Evolutionary conservation across 2,113 vertebrate species (phyloP).

Genomic region (Salvator merianae): DNA sequence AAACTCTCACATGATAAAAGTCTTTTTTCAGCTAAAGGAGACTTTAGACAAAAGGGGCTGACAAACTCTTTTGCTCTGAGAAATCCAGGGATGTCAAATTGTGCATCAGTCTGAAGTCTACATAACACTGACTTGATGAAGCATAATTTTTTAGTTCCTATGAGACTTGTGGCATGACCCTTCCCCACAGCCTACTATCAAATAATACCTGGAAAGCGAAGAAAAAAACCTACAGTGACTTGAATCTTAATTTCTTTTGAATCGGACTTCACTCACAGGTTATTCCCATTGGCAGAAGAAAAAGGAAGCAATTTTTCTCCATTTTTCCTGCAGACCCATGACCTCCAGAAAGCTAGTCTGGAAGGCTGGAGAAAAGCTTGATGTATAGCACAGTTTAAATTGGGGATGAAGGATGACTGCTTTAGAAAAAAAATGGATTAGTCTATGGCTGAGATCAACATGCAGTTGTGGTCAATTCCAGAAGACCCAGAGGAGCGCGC

Average conservation of each 20-base stretch:
- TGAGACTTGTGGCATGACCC: neutral
- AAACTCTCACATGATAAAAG: constrained; percentile 19
- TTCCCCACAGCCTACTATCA: neutral
- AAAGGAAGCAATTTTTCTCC: neutral
- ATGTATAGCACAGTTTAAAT: neutral
- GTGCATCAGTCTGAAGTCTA: constrained; percentile 31
- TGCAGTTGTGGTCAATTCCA: neutral
- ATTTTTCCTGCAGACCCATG: neutral
- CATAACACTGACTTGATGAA: constrained; percentile 36
- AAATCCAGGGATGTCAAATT: constrained; percentile 7
- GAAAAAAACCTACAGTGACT: neutral
- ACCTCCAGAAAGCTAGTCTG: neutral
- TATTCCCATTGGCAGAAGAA: neutral
- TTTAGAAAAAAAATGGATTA: neutral
- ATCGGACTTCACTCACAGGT: neutral
- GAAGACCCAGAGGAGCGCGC: neutral
- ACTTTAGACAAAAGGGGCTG: neutral
- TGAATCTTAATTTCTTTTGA: neutral
- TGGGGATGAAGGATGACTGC: neutral
- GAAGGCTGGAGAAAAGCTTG: neutral
- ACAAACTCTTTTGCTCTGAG: neutral
- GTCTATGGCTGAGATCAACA: too few species aligned
- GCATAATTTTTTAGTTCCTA: constrained; percentile 14
- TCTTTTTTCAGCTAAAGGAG: neutral
- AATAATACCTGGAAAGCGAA: neutral